Conservation (phyloP, 2,888 invertebrate genomes). For the Halictus ligatus region DNA sequence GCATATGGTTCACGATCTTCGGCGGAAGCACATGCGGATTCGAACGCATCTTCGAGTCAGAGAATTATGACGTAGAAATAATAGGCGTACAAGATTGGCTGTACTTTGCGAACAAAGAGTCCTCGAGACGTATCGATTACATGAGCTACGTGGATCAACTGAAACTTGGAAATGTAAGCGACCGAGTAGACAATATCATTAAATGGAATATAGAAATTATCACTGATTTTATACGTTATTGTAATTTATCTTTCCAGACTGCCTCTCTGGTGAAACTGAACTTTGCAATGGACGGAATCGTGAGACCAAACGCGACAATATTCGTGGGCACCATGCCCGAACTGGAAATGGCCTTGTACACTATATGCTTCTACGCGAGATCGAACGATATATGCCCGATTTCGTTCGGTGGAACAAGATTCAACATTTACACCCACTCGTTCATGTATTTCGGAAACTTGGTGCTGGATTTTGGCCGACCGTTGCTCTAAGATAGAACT, state of each 20-base stretch:
- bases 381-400: slow-evolving; percentile 85
- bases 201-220: neutral
- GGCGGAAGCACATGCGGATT: slow-evolving; percentile 94
- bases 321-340: slow-evolving; percentile 86
- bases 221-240: neutral
- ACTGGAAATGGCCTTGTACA: slow-evolving; percentile 87
- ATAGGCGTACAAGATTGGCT: slow-evolving; percentile 95
- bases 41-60: slow-evolving; percentile 96
- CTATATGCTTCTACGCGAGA: slow-evolving; percentile 86
- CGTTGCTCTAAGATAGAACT: slow-evolving; percentile 63
- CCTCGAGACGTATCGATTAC: slow-evolving; percentile 89
- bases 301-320: slow-evolving; percentile 84
- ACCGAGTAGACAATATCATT: neutral
- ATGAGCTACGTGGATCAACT: slow-evolving; percentile 90
- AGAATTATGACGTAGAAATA: slow-evolving; percentile 90
- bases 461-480: slow-evolving; percentile 74
- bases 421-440: slow-evolving; percentile 81
- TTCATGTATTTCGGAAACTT: slow-evolving; percentile 75
- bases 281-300: slow-evolving; percentile 82
- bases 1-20: slow-evolving; percentile 92
- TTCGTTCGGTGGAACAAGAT: slow-evolving; percentile 82
- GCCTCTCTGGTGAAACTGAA: slow-evolving; percentile 83
- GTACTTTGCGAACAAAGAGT: slow-evolving; percentile 91
- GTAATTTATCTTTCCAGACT: slow-evolving; percentile 76
- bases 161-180: slow-evolving; percentile 89